These are phyloP conservation scores for Diaperis boleti DNA, from an alignment of 2,888 invertebrate genomes.

Conservation along the genomic window DNA sequence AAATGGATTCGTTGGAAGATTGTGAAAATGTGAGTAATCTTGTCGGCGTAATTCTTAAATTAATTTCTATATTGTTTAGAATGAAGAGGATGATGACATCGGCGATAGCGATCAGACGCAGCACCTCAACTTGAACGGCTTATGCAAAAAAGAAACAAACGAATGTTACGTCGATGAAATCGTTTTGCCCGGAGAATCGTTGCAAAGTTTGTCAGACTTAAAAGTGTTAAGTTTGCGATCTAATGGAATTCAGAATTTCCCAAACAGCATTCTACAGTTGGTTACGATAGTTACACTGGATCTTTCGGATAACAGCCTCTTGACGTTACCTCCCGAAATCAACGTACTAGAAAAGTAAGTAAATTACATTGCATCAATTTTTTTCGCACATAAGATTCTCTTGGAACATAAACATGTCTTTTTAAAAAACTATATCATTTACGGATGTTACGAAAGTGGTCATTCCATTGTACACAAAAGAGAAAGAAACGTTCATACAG, in stretches of 20 bases:
- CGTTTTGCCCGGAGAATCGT: constrained; percentile 62
- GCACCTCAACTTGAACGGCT: constrained; percentile 62
- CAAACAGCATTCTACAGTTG: constrained; percentile 72
- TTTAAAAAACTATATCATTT: not conserved
- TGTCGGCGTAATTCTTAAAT: not conserved
- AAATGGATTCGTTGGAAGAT: constrained; percentile 64
- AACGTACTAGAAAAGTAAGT: constrained; percentile 71
- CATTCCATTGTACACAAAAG: not conserved
- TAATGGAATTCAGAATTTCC: constrained; percentile 73
- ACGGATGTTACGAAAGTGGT: not conserved
- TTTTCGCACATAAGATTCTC: too few species aligned
- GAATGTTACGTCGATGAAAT: constrained; percentile 62
- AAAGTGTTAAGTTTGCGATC: constrained; percentile 65
- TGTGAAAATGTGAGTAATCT: constrained; percentile 40
- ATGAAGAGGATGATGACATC: constrained; percentile 20
- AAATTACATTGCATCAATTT: not conserved
- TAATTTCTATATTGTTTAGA: constrained; percentile 6
- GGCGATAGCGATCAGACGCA: constrained; percentile 49
- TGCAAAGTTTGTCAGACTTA: constrained; percentile 61
- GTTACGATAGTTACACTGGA: constrained; percentile 75
- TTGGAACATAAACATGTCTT: too few species aligned
- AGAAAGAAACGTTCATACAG: not conserved
- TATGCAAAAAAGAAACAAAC: constrained; percentile 56
- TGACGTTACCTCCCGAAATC: constrained; percentile 75
- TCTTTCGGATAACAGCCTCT: constrained; percentile 76